Evolutionary conservation across 2,888 invertebrate genomes (phyloP).

Genomic region (Cantharis flavilabris): DNA sequence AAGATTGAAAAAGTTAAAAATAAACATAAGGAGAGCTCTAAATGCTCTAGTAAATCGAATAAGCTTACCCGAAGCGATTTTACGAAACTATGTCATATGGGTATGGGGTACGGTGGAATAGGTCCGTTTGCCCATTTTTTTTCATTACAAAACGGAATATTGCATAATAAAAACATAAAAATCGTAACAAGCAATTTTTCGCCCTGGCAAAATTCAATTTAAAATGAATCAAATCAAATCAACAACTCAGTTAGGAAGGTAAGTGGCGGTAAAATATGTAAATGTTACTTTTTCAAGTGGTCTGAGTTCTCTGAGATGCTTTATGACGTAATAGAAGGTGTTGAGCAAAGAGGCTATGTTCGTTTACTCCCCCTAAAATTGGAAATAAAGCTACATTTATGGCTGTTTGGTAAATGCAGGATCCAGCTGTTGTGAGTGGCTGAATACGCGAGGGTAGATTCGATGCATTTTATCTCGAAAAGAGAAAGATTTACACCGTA

Average conservation of each 20-base stretch:
- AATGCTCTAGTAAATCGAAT: not conserved
- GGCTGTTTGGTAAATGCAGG: slow-evolving; percentile 26
- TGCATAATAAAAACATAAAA: not conserved
- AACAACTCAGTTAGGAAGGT: slow-evolving; percentile 14
- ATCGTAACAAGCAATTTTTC: not conserved
- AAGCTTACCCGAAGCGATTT: not conserved
- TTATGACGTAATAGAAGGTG: slow-evolving; percentile 29
- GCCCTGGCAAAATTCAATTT: not conserved
- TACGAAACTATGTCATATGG: not conserved
- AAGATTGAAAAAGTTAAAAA: not conserved
- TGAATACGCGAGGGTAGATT: slow-evolving; percentile 15
- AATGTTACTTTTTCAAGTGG: slow-evolving; percentile 24
- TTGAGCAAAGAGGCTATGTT: slow-evolving; percentile 19
- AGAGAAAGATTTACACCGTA: slow-evolving; percentile 1
- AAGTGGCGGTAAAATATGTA: slow-evolving; percentile 32
- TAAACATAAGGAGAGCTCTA: not conserved
- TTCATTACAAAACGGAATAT: not conserved
- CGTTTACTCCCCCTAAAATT: slow-evolving; percentile 30
- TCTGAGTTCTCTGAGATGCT: slow-evolving; percentile 26
- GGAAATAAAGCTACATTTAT: slow-evolving; percentile 36
- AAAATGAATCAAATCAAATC: slow-evolving; percentile 12
- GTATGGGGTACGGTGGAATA: too few relatives aligned
- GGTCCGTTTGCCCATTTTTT: too few relatives aligned
- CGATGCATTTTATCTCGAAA: slow-evolving; percentile 19
- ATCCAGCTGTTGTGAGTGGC: slow-evolving; percentile 33